Percentiles rank a stretch among this genome's conserved stretches.
phyloP scores from a whole-genome alignment of 2,113 vertebrate species.

The Melanerpes aurifrons region DNA sequence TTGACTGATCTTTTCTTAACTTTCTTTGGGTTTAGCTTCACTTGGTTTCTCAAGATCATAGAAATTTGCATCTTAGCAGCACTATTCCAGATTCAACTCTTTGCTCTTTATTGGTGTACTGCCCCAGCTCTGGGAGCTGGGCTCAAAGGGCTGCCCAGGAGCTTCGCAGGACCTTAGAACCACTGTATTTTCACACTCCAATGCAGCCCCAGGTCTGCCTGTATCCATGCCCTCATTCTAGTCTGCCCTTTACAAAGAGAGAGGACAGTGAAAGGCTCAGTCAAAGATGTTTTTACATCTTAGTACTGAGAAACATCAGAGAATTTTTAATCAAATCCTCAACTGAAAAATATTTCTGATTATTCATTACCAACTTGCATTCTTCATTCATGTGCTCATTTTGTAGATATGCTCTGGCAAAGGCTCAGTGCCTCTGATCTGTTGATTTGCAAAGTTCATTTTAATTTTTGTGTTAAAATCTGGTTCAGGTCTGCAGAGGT shows the following conservation, averaged over 20 bases:
- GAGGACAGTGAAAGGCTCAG: neutral
- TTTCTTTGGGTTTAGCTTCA: neutral
- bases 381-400: neutral
- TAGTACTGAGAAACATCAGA: neutral
- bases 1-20: neutral
- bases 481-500: neutral
- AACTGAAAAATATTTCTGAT: conserved; percentile 6
- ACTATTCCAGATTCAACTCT: neutral
- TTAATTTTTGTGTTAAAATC: neutral
- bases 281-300: neutral
- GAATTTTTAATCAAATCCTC: neutral
- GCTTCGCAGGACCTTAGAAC: neutral
- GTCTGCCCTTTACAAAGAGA: neutral
- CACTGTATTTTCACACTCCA: neutral
- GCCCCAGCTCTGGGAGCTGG: neutral
- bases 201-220: neutral
- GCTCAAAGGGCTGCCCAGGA: neutral
- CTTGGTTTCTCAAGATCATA: neutral
- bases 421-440: neutral
- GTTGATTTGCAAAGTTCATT: neutral
- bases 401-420: conserved; percentile 1
- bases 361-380: conserved; percentile 23
- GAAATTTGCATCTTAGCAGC: neutral
- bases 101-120: neutral
- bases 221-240: neutral